Evolutionary conservation across 2,113 vertebrate species (phyloP).

Genomic region (Prolemur simus): DNA sequence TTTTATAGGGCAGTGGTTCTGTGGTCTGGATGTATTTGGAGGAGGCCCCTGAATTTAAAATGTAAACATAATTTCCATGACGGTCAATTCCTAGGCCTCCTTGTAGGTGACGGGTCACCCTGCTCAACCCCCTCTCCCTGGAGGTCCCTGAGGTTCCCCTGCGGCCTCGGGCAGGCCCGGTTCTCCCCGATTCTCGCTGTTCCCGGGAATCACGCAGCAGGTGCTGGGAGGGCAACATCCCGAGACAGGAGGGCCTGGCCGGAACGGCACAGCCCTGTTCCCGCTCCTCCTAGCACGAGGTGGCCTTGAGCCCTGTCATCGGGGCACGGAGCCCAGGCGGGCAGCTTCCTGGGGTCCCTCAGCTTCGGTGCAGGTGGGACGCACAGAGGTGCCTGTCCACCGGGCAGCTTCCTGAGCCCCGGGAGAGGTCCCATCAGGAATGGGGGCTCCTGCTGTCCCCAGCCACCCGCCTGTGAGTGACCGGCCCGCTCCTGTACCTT

Average conservation of each 20-base stretch:
- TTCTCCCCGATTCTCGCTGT: background rate
- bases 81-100: background rate
- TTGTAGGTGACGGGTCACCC: background rate
- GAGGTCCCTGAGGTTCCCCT: too few relatives aligned
- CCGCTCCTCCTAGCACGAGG: background rate
- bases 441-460: background rate
- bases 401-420: background rate
- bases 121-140: background rate
- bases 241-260: background rate
- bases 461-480: background rate
- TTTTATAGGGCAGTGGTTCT: background rate
- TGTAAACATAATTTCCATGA: background rate
- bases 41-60: background rate
- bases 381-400: background rate
- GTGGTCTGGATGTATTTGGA: background rate
- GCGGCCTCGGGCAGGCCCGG: background rate
- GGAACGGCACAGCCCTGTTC: fast-evolving
- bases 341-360: background rate
- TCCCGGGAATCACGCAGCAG: background rate
- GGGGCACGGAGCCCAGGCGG: background rate
- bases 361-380: background rate
- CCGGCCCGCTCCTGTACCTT: background rate
- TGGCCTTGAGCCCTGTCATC: background rate
- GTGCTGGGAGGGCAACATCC: background rate
- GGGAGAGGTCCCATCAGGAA: background rate